Base-by-base conservation (phyloP, 2,888 invertebrate species). In the Thereva nobilitata region DNA sequence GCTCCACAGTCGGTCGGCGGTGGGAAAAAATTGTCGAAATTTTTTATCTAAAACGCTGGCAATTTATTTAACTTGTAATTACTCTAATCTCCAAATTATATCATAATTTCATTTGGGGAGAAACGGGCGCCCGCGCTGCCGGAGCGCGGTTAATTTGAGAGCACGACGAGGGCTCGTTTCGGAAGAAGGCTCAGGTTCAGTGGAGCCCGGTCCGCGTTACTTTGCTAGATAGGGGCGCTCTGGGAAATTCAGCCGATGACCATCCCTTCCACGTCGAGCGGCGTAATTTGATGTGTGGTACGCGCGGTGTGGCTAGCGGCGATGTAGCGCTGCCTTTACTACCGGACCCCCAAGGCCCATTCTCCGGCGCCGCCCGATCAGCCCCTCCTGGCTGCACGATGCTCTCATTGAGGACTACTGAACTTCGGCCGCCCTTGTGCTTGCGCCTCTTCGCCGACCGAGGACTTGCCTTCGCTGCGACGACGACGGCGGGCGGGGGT, bases 1-100 rank as follows among this genome's bases (percentile, higher is more conserved):
- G n/a, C 23, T 23, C 23, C 23, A 23, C 35, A 23, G 6, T n/a
- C 34, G 49, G 34, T 34, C 47, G 47, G 12, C 38, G 45, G 59
- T 23, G 41, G 59, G 35, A 49, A 59, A 59, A 59, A 59, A 59
- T 59, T 59, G 59, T 45, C 59, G 38, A 45, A 59, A 54, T 69
- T 69, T 69, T 69, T 67, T 56, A 67, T 69, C 69, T 69, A 59
- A 67, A 69, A 67, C 47, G 67, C 5, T 53, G 35, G 61, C 69
- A 67, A 69, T 69, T 69, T 67, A 69, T 69, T 67, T 65, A 64
- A 67, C 64, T 64, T 67, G 67, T 69, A 69, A 67, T 67, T 69
- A 67, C 69, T 64, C 61, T 69, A 69, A 69, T 69, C 69, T 69
- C 57, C 50, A 40, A 67, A 69, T 69, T 65, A 69, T 65, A 69